A percentile compares a stretch with the other conserved stretches of the same genome.
phyloP scores from a whole-genome alignment of 1,140 invertebrate species.

The Aradophagus sp. region DNA sequence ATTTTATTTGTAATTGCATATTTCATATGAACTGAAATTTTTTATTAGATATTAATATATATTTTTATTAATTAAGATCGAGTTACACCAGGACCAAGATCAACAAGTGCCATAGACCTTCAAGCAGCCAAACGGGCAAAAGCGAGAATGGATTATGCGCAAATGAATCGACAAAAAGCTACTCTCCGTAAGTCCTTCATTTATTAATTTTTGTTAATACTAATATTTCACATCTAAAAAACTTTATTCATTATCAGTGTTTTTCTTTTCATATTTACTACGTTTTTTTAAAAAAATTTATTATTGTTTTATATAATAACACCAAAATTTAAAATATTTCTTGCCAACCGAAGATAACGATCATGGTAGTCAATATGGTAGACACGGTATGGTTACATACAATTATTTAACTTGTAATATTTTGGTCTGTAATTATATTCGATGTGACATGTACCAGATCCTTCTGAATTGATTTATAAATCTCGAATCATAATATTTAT shows the following conservation, averaged over 20 bases:
- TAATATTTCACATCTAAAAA: no score
- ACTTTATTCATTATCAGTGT: no score
- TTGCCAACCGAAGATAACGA: constrained; percentile 62
- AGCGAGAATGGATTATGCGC: constrained; percentile 85
- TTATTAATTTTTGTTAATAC: no score
- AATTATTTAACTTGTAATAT: not conserved
- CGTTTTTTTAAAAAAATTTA: no score
- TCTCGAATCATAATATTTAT: no score
- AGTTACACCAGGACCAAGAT: constrained; percentile 78
- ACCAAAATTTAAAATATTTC: constrained; percentile 43
- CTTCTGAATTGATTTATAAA: no score
- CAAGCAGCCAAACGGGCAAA: constrained; percentile 90
- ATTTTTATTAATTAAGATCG: constrained; percentile 62
- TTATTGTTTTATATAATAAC: no score
- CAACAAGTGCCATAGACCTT: constrained; percentile 94
- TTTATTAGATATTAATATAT: constrained; percentile 4
- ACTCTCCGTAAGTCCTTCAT: constrained; percentile 84
- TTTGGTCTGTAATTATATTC: no score
- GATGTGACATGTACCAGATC: no score
- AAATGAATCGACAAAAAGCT: constrained; percentile 84
- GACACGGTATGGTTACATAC: constrained; percentile 54
- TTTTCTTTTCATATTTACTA: no score
- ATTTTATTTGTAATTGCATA: no score
- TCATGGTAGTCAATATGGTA: constrained; percentile 54
- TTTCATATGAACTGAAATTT: no score